These are phyloP conservation scores for Oreortyx pictus DNA, from an alignment of 2,797 vertebrate genomes.

Conservation along the genomic window DNA sequence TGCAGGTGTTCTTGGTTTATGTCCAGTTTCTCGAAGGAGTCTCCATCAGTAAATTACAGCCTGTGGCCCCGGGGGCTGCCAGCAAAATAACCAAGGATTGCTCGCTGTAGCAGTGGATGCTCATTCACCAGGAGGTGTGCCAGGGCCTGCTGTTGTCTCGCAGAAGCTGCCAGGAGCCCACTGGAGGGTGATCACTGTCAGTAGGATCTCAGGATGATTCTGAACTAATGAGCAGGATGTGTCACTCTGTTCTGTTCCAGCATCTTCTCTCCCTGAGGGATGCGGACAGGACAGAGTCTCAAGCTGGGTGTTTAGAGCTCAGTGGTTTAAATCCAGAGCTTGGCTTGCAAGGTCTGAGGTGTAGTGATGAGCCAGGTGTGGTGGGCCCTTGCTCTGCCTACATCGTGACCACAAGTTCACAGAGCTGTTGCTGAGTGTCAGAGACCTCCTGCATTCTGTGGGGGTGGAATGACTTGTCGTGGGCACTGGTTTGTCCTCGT, in stretches of 20 bases:
- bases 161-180: neutral
- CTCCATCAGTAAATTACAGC: neutral
- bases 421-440: neutral
- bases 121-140: neutral
- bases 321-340: neutral
- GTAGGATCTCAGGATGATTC: accelerated
- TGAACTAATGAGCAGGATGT: neutral
- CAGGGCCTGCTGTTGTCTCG: neutral
- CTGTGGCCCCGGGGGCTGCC: neutral
- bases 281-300: neutral
- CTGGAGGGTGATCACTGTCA: neutral
- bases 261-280: neutral
- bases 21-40: neutral
- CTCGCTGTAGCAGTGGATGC: neutral
- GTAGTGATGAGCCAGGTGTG: accelerated
- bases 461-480: neutral
- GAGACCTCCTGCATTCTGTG: neutral
- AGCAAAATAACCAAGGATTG: neutral
- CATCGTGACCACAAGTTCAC: too few relatives aligned
- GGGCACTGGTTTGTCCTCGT: neutral
- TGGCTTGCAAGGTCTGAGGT: neutral
- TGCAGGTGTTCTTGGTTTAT: neutral
- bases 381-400: neutral
- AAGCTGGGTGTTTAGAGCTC: neutral
- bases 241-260: accelerated